Evolutionary conservation across 2,888 invertebrate genomes (phyloP).

Genomic region (Cheilosia urbana): DNA sequence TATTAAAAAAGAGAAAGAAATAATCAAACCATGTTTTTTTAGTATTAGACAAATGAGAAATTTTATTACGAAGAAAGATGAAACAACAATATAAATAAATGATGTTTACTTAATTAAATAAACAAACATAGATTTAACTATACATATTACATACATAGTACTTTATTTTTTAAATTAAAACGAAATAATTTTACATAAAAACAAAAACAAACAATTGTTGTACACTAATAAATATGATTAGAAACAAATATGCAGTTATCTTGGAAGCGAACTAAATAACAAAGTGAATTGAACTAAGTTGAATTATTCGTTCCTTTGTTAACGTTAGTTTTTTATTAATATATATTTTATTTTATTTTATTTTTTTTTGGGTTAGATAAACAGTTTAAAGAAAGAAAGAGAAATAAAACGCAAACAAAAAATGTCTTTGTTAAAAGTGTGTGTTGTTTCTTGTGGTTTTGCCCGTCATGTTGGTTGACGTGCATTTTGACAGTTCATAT

Average conservation of each 20-base stretch:
- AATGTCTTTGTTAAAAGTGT: constrained; percentile 4
- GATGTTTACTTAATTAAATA: constrained; percentile 64
- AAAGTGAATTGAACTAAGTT: constrained; percentile 55
- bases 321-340: constrained; percentile 5
- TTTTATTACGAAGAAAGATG: constrained; percentile 56
- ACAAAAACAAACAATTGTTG: constrained; percentile 29
- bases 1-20: constrained; percentile 43
- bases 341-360: background rate
- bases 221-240: constrained; percentile 41
- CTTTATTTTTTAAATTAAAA: constrained; percentile 69
- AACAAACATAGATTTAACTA: constrained; percentile 59
- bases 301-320: constrained; percentile 41
- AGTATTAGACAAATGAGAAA: constrained; percentile 66
- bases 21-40: constrained; percentile 67
- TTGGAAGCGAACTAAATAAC: constrained; percentile 49
- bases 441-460: background rate
- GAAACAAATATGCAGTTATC: constrained; percentile 43
- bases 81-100: constrained; percentile 32
- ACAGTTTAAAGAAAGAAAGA: constrained; percentile 4
- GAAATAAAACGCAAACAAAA: constrained; percentile 17
- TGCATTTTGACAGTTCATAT: no score
- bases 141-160: constrained; percentile 63
- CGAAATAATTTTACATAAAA: constrained; percentile 49
- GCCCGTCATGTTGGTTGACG: no score
- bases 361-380: constrained; percentile 26